Percentiles rank a stretch among this genome's conserved stretches.
Evolutionary conservation across 2,888 invertebrate species (phyloP).

Genomic region (Caenorhabditis plicata): DNA sequence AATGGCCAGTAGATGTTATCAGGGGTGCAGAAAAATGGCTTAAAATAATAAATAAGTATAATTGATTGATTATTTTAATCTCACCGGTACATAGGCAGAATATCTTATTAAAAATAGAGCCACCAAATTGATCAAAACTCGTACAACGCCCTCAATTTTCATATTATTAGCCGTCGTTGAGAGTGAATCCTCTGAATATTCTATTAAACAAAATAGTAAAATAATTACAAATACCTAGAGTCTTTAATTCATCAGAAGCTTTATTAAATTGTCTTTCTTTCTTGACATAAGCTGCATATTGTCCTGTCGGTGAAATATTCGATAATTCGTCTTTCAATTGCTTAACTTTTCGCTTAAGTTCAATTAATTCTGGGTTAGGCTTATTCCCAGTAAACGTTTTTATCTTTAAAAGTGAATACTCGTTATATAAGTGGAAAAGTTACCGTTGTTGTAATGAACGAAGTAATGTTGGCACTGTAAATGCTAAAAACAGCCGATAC

Average conservation of each 20-base stretch:
- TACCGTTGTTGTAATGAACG: slow-evolving; percentile 3
- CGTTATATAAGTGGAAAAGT: background rate
- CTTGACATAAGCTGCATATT: slow-evolving; percentile 40
- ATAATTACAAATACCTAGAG: slow-evolving; percentile 3
- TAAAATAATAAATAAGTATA: background rate
- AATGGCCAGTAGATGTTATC: slow-evolving; percentile 36
- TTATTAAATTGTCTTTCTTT: slow-evolving; percentile 37
- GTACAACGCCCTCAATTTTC: slow-evolving; percentile 20
- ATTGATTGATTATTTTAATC: background rate
- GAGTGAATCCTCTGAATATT: too few relatives aligned
- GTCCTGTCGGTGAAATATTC: slow-evolving; percentile 31
- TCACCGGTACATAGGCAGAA: slow-evolving; percentile 11
- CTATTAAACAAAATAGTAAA: too few relatives aligned
- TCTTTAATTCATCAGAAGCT: slow-evolving; percentile 18
- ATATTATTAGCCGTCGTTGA: slow-evolving; percentile 13
- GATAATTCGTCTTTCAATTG: slow-evolving; percentile 9
- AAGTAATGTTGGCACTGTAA: slow-evolving; percentile 13
- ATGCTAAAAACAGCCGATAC: slow-evolving; percentile 23
- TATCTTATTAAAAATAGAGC: slow-evolving; percentile 12
- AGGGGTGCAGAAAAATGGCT: slow-evolving; percentile 40
- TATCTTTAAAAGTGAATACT: slow-evolving; percentile 12
- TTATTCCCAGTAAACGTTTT: slow-evolving; percentile 4
- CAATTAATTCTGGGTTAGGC: slow-evolving; percentile 6
- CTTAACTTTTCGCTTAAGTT: slow-evolving; percentile 13
- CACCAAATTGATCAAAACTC: slow-evolving; percentile 14